Conservation (phyloP, 2,113 vertebrate genomes). For the human (Homo sapiens) region DNA sequence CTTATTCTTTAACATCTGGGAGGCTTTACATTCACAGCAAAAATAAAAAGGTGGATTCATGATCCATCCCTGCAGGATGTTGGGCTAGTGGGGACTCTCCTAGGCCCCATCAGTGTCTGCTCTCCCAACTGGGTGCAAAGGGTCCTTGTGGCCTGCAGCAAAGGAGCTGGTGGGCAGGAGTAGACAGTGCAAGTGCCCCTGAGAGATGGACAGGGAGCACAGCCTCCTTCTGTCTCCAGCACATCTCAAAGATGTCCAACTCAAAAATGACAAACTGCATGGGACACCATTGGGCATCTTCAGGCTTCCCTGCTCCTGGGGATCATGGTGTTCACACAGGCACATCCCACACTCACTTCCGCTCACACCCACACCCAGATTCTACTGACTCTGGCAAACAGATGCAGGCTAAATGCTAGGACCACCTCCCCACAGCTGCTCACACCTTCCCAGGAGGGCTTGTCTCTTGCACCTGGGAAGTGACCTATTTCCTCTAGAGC, state of each 20-base stretch:
- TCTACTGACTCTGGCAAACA: neutral
- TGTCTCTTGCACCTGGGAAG: neutral
- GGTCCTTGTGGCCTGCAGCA: neutral
- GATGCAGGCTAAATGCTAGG: neutral
- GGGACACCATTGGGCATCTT: accelerated
- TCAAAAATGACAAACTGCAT: neutral
- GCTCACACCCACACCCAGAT: neutral
- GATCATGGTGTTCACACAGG: neutral
- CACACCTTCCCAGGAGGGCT: neutral
- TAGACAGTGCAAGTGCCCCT: neutral
- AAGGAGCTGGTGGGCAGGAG: neutral
- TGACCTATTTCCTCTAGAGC: neutral
- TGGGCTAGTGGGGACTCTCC: neutral
- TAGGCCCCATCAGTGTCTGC: no score
- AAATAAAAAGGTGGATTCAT: neutral
- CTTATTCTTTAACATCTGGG: neutral
- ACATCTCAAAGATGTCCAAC: neutral
- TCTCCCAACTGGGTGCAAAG: neutral
- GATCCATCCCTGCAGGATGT: no score
- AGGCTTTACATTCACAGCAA: neutral
- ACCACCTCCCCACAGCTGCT: neutral
- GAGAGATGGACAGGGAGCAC: neutral
- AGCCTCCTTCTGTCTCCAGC: neutral
- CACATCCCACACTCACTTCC: neutral
- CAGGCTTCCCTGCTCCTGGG: neutral